Percentiles rank a stretch among this genome's conserved stretches.
Evolutionary conservation across 2,888 invertebrate species (phyloP).

Genomic region (Sphaerophoria taeniata): DNA sequence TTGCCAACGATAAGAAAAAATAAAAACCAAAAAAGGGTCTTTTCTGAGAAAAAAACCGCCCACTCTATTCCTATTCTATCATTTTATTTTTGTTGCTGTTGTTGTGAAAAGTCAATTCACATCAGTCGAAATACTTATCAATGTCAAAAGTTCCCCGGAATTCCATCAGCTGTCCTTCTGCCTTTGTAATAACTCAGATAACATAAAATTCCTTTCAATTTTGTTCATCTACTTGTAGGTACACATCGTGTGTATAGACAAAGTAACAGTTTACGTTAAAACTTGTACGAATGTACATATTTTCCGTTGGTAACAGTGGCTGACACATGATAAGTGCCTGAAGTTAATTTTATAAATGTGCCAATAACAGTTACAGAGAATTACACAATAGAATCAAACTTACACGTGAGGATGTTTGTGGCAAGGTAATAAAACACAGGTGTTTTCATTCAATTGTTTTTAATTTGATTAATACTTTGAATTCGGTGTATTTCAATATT

Average conservation of each 20-base stretch:
- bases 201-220: not conserved
- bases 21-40: not conserved
- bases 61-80: slow-evolving; percentile 13
- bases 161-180: not conserved
- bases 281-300: no score
- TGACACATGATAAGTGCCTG: no score
- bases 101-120: slow-evolving; percentile 28
- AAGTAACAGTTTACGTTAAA: no score
- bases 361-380: no score
- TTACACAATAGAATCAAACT: no score
- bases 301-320: no score
- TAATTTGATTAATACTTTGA: no score
- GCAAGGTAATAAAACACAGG: no score
- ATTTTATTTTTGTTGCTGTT: not conserved
- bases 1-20: not conserved
- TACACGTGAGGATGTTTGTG: no score
- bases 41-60: slow-evolving; percentile 21
- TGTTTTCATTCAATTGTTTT: no score
- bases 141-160: slow-evolving; percentile 35
- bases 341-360: no score
- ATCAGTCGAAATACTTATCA: slow-evolving; percentile 42
- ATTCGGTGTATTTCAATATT: no score
- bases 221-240: not conserved
- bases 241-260: not conserved
- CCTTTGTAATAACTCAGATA: not conserved